Conservation (phyloP, 2,888 invertebrate genomes). For the Ochropleura plecta region DNA sequence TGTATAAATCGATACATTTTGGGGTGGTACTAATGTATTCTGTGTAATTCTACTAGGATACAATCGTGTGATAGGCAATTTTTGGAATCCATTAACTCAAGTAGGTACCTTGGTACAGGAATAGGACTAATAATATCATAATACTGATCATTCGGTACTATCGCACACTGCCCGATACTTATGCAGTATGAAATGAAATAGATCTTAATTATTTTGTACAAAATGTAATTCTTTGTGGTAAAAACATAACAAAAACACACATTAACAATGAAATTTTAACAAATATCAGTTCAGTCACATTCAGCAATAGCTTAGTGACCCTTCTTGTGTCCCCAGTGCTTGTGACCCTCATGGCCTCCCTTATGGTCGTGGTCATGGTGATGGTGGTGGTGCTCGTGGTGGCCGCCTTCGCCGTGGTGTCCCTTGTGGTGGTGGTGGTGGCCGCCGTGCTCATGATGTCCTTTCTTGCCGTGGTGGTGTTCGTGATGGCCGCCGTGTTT, state of each 20-base stretch:
- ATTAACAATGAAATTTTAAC: conserved; percentile 72
- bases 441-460: conserved; percentile 93
- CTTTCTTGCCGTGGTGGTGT: conserved; percentile 94
- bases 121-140: not conserved
- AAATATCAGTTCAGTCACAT: conserved; percentile 75
- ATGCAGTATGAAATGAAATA: conserved; percentile 6
- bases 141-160: not conserved
- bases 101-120: not conserved
- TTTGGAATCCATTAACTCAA: not conserved
- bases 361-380: conserved; percentile 94
- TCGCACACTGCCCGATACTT: not conserved
- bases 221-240: conserved; percentile 69
- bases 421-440: conserved; percentile 94
- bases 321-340: conserved; percentile 93
- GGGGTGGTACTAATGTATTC: not conserved
- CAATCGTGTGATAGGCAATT: not conserved
- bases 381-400: conserved; percentile 94
- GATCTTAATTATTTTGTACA: conserved; percentile 57
- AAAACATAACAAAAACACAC: conserved; percentile 76
- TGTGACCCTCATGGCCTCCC: conserved; percentile 94
- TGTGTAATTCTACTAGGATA: not conserved
- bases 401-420: conserved; percentile 94
- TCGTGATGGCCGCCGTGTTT: conserved; percentile 94
- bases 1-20: not conserved
- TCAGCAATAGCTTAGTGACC: conserved; percentile 78